These are phyloP conservation scores for mouse (Mus musculus) DNA, from an alignment of 2,113 vertebrate species.

Conservation along the genomic window GRCm39 chr13:72898001-72898500, in stretches of 20 bases:
- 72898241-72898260: neutral
- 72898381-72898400: rapidly evolving
- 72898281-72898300: neutral
- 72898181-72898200: no score
- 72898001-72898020: rapidly evolving
- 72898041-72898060: rapidly evolving
- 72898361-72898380: rapidly evolving
- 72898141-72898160: rapidly evolving
- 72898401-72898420: no score
- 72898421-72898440: neutral
- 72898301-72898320: no score
- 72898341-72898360: no score
- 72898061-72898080: rapidly evolving
- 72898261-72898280: neutral
- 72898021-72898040: rapidly evolving
- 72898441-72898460: neutral
- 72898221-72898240: neutral
- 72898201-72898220: neutral
- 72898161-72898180: rapidly evolving
- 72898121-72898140: rapidly evolving
- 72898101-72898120: rapidly evolving
- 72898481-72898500: neutral
- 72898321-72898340: no score
- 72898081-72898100: rapidly evolving
- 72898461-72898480: neutral